Evolutionary conservation across 2,888 invertebrate genomes (phyloP).

Genomic region (Suillia variegata): DNA sequence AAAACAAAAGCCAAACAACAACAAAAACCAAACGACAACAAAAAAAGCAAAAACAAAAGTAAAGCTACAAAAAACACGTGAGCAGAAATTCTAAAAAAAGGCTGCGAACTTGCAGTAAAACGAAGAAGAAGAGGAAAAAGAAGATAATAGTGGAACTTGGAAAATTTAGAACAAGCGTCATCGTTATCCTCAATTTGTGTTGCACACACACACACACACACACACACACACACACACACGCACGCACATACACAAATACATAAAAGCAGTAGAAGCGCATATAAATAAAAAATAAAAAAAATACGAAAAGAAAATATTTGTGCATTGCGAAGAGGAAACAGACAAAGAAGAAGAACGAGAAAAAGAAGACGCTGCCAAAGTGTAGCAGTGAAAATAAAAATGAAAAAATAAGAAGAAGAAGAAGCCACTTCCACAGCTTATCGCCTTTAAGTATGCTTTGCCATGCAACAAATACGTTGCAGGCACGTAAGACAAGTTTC

Average conservation of each 20-base stretch:
- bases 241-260: neutral
- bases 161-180: conserved; percentile 12
- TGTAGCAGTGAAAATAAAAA: conserved; percentile 14
- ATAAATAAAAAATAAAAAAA: conserved; percentile 18
- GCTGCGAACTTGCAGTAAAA: neutral
- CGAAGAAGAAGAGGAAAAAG: neutral
- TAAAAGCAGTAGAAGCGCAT: conserved; percentile 28
- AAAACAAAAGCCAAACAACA: too few species aligned
- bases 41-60: conserved; percentile 8
- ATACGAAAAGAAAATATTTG: neutral
- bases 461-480: neutral
- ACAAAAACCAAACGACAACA: too few species aligned
- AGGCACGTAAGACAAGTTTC: neutral
- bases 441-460: conserved; percentile 13
- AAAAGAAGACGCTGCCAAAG: too few species aligned
- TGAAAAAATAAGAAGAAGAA: too few species aligned
- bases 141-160: neutral
- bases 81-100: conserved; percentile 3
- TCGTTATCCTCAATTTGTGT: conserved; percentile 16
- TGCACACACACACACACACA: neutral
- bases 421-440: conserved; percentile 25
- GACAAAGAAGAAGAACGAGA: neutral
- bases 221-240: neutral
- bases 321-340: neutral
- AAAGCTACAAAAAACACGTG: conserved; percentile 11